Evolutionary conservation across 2,113 vertebrate genomes (phyloP), one percentile per base, ranked within the genome.

Genomic region (Potamarius usumacintae): DNA sequence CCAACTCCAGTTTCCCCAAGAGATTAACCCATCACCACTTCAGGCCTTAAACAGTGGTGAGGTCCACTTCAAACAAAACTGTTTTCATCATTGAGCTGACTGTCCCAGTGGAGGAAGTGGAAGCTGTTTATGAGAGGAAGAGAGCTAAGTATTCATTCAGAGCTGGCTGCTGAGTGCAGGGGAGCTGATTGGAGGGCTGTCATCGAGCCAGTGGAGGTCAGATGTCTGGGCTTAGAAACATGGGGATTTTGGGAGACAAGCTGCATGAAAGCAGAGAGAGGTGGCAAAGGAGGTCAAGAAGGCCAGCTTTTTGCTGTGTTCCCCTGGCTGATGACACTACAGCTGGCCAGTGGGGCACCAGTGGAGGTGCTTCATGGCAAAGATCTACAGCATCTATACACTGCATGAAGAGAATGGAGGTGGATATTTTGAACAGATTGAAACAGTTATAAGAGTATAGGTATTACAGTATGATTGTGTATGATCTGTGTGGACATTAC

Each of bases 201-300:
- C 67, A 83, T 83, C 57, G 77, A 78, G 4, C 72, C 60, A 65
- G 27, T 83, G 22, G 85, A 87, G 20, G 69, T 87, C 18, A 85
- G 67, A 82, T 89, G 67, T 67, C 15, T 30, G 53, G 88, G 77
- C 14, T 72, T 42, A 42, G 69, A 42, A 71, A 71, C 4, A 34
- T 34, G 1, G 63, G 30, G 30, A 30, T 34, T 71, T 69, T 42
- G 15, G 34, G 69, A 42, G 6, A 5, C 27, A 42, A 42, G 15
- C 30, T 72, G 15, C 17, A 42, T 0, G 34, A 72, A 72, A 72
- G 69, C 7, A 42, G 74, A 20, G 1, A 86, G 22, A 55, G 83
- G 50, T 88, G 3, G 74, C 42, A 9, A 48, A 82, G 60, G 48
- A 85, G 48, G 72, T 42, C 0, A 53, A 85, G 63, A 88, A 83